Base-by-base conservation (phyloP, 2,113 vertebrate species). In the Actenoides hombroni region DNA sequence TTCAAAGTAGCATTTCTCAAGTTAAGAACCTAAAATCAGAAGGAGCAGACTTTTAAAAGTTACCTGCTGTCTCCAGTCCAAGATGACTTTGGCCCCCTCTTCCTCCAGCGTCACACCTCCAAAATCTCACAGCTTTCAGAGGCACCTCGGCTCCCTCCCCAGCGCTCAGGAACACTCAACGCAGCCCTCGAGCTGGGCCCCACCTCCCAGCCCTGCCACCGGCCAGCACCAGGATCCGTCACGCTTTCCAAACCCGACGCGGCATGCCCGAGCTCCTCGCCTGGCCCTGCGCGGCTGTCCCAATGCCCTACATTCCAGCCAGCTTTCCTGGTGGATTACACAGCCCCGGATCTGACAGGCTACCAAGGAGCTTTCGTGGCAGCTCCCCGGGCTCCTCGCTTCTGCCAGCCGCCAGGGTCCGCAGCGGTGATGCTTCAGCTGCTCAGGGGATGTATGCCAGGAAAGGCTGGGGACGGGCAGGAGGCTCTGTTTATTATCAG, bases 231-330 rank as follows among this genome's bases (percentile, higher is more conserved):
- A 73, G 10, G 15, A 26, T 25, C 87, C 6, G n/a, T 65, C 86
- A 31, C 6, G 9, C 5, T 90, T 90, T 86, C 90, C 95, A 75
- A 51, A 13, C 7, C 3, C 39, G 6, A 11, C 76, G 77, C 18
- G 7, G 70, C 4, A 11, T 11, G 76, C 19, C 60, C 0, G 78
- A 74, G 88, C 79, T 85, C 51, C 53, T 65, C 5, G 70, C 83
- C 60, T 10, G 86, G 80, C 83, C 75, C 11, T n/a, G 2, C 10
- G 69, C 85, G 67, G 90, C 89, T 93, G 92, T 96, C 90, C 93
- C 94, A 88, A 92, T 96, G 96, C 92, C 93, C 96, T 94, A 93
- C 92, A 94, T 97, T 94, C 69, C 91, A 13, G 77, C 51, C 86
- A 73, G 95, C 77, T 89, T 39, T 71, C 59, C 83, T 77, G 94